Conservation (phyloP, 2,113 vertebrate genomes). For the Neomonachus schauinslandi region DNA sequence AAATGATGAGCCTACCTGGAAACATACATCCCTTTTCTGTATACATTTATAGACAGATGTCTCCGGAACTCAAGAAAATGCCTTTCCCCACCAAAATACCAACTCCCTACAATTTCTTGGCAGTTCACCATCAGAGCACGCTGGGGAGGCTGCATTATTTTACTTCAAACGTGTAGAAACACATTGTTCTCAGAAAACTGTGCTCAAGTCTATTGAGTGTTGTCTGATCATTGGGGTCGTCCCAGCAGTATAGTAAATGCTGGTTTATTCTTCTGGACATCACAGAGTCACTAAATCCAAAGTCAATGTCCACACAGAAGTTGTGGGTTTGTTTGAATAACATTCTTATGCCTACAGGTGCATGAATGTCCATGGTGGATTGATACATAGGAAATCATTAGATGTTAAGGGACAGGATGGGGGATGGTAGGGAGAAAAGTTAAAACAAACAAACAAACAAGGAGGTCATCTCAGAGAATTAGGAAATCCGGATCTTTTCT, state of each 20-base stretch:
- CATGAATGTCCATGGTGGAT: background rate
- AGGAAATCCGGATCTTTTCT: conserved; percentile 59
- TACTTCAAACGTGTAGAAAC: conserved; percentile 18
- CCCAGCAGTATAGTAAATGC: background rate
- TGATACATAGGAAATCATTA: background rate
- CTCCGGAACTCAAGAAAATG: conserved; percentile 20
- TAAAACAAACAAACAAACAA: background rate
- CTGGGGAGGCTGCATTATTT: background rate
- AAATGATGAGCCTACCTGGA: background rate
- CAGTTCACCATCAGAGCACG: background rate
- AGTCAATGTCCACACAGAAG: background rate
- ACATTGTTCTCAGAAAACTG: conserved; percentile 20
- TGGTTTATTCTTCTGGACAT: conserved; percentile 10
- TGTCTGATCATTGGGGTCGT: background rate
- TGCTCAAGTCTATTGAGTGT: background rate
- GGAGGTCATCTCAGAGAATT: conserved; percentile 59
- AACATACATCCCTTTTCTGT: background rate
- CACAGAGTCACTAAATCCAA: background rate
- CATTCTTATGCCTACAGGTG: background rate
- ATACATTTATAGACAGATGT: background rate
- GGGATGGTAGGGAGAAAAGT: background rate
- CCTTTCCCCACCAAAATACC: background rate
- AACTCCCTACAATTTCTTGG: background rate
- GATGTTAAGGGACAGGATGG: background rate
- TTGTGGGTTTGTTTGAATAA: conserved; percentile 20